Base-by-base conservation (phyloP, 2,888 invertebrate genomes). In the Pandemis cinnamomeana region DNA sequence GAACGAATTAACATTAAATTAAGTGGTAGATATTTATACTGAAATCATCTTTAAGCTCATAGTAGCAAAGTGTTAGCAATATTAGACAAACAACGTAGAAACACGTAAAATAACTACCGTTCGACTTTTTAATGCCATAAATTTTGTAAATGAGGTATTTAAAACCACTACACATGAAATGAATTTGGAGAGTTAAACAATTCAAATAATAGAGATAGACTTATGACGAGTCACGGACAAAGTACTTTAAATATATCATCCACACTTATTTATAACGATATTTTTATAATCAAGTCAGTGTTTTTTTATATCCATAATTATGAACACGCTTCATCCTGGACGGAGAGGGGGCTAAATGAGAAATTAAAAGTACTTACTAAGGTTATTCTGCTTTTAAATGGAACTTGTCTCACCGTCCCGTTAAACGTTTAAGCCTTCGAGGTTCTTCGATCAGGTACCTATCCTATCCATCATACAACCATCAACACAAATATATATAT, bases 271-370 rank as follows among this genome's bases (percentile, higher is more conserved):
- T 81, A 84, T 84, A 83, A 78, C 79, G 80, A 84, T 80, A 82
- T 84, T 81, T 36, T 80, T 81, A 82, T 77, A 81, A 82, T 83
- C 84, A 82, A 81, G 81, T 80, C 81, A 84, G 82, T 83, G 82
- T 82, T 81, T 83, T 81, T 83, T 82, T 83, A 83, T 85, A 83
- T 84, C 83, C 84, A 77, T 83, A 83, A 80, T 84, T 87, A 90
- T 92, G 92, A 93, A 92, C 92, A 93, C 92, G 88, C 86, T 87
- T 90, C 79, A 80, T 88, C 81, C 87, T 93, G 93, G 93, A 93
- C 93, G 93, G 93, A 93, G 88, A 90, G 90, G 91, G 82, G 89
- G 88, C 87, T 84, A 76, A 87, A 86, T 87, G 84, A 86, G 80
- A 81, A 83, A 85, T 78, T 79, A 82, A 87, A 86, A 58, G 80